phyloP scores from a whole-genome alignment of 92 coral and sea anemone genomes.

The Siderastrea radians region DNA sequence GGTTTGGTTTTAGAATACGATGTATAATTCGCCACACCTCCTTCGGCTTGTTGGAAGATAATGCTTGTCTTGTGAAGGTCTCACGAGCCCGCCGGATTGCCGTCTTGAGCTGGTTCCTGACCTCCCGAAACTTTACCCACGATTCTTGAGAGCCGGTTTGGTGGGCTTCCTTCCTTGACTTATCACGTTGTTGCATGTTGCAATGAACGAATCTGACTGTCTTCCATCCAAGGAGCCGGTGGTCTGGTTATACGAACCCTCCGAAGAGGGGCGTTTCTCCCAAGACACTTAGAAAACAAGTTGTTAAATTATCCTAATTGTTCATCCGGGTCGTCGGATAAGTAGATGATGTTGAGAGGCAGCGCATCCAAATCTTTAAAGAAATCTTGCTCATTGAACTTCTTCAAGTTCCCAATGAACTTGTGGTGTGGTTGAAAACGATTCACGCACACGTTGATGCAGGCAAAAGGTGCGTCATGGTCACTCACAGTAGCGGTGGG shows the following conservation, averaged over 20 bases:
- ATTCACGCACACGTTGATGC: conserved; percentile 23
- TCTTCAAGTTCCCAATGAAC: background rate
- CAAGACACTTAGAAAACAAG: conserved; percentile 38
- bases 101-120: conserved; percentile 53
- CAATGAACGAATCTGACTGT: conserved; percentile 35
- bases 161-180: conserved; percentile 50
- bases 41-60: conserved; percentile 54
- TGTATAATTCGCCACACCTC: conserved; percentile 57
- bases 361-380: background rate
- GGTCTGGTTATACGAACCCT: conserved; percentile 30
- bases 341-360: conserved; percentile 11
- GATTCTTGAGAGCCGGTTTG: conserved; percentile 41
- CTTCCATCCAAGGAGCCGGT: conserved; percentile 61
- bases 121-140: conserved; percentile 47
- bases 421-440: conserved; percentile 29
- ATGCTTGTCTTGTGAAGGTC: conserved; percentile 48
- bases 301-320: conserved; percentile 35
- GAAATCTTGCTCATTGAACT: conserved; percentile 10
- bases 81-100: conserved; percentile 48
- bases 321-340: conserved; percentile 27
- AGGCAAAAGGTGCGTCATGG: conserved; percentile 51
- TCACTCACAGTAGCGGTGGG: conserved; percentile 23
- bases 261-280: conserved; percentile 30
- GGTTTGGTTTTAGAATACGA: conserved; percentile 45
- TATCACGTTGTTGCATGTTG: conserved; percentile 31